These are phyloP conservation scores for Semnornis frantzii DNA, from an alignment of 2,113 vertebrate genomes.

Conservation along the genomic window DNA sequence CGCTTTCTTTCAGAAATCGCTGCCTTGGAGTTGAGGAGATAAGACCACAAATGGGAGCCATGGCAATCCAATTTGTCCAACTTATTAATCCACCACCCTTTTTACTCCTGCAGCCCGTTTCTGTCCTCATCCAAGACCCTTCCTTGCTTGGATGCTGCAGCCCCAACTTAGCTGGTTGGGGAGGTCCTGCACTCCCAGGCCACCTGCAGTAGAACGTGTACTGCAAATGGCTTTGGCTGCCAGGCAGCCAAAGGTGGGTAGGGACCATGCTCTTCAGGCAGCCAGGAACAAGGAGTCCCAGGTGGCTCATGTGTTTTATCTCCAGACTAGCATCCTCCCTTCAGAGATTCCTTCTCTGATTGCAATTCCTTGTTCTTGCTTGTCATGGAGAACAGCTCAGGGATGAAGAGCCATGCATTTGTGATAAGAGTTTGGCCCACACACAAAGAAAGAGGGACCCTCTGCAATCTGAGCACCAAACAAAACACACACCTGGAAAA, in stretches of 20 bases:
- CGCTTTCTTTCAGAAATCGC: neutral
- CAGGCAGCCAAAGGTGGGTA: neutral
- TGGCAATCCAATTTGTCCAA: neutral
- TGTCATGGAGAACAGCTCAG: neutral
- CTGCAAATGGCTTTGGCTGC: neutral
- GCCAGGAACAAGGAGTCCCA: accelerated
- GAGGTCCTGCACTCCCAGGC: neutral
- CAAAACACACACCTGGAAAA: neutral
- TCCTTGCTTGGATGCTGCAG: neutral
- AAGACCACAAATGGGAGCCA: neutral
- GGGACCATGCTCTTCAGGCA: neutral
- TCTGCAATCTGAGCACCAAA: neutral
- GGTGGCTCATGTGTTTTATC: accelerated
- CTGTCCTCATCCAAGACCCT: neutral
- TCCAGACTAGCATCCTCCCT: neutral
- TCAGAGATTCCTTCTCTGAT: neutral
- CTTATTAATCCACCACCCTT: neutral
- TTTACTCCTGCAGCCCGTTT: neutral
- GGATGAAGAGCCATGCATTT: neutral
- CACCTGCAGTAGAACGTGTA: accelerated
- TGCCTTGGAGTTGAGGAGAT: neutral
- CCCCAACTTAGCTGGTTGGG: neutral
- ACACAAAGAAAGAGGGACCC: neutral
- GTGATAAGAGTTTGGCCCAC: neutral
- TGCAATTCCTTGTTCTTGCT: neutral